These are phyloP conservation scores for Harlomillsia oculata DNA, from an alignment of 1,140 invertebrate genomes.

Conservation along the genomic window DNA sequence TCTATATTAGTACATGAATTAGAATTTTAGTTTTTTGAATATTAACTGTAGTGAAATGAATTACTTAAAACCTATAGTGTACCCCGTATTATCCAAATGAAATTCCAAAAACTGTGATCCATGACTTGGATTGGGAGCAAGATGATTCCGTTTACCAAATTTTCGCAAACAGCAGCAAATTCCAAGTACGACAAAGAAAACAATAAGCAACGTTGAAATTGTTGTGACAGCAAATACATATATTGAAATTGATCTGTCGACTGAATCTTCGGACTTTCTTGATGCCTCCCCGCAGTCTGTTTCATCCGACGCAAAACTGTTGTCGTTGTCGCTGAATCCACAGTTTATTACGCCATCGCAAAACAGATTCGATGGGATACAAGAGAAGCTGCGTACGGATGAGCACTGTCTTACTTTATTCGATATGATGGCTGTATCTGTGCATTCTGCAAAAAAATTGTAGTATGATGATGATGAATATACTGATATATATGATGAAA, in stretches of 20 bases:
- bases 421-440: not conserved
- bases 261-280: not conserved
- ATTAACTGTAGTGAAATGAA: not conserved
- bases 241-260: conserved; percentile 22
- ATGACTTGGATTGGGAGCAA: not conserved
- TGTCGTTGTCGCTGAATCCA: conserved; percentile 27
- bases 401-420: conserved; percentile 9
- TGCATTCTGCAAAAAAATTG: conserved; percentile 7
- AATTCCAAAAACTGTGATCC: conserved; percentile 5
- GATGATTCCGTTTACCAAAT: conserved; percentile 7
- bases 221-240: conserved; percentile 31
- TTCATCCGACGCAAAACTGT: conserved; percentile 33
- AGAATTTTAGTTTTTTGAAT: not conserved
- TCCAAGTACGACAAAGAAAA: conserved; percentile 21
- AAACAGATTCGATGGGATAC: conserved; percentile 16
- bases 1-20: not conserved
- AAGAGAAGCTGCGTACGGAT: conserved; percentile 7
- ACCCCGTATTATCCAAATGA: conserved; percentile 16
- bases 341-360: conserved; percentile 32
- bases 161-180: conserved; percentile 31
- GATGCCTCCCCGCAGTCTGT: conserved; percentile 1
- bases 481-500: not conserved
- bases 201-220: conserved; percentile 26
- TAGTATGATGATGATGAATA: no score
- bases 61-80: not conserved